Evolutionary conservation across 2,113 vertebrate genomes (phyloP), one percentile per base, ranked within the genome.

Genomic region (Pseudorhombus dupliciocellatus): DNA sequence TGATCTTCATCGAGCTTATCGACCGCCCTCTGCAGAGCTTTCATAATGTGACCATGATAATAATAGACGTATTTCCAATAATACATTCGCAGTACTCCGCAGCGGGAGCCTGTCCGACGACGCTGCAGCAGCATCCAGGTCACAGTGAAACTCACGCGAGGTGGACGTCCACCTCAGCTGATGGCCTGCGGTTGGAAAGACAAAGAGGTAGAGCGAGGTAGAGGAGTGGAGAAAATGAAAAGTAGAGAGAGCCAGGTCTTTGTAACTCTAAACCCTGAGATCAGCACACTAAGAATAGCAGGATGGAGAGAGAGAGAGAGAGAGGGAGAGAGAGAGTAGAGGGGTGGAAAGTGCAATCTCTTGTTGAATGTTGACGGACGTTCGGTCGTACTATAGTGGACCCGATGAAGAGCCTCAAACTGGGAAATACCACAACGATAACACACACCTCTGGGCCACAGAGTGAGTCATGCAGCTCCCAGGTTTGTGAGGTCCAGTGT

Each of bases 241-340:
- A 56, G 16, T 66, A 57, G 55, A 80, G 68, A 66, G 63, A 18
- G 70, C 26, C 8, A 63, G 71, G 82, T 80, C 78, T 80, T 73
- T 87, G 89, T 90, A 92, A 94, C 91, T 91, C 85, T 91, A 93
- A 88, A 93, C 86, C 77, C 40, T 77, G 24, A 66, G 65, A 80
- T 77, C 81, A 67, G 72, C 68, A 58, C 66, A 50, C 91, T 91
- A 93, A 91, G 80, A 83, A 90, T 93, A 93, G 91, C 89, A 81
- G 70, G 75, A 74, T 21, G 52, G 40, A 80, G 84, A 67, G 75
- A 42, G 24, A 42, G 55, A 30, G 28, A 46, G 44, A 46, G 44
- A 44, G 44, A 46, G 44, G 20, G 44, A 46, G 42, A 18, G 14
- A 44, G 42, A 18, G 75, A 40, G 24, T 26, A 80, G 73, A 81